Conservation (phyloP, 1,140 invertebrate genomes). For the Psilanteris sp. region DNA sequence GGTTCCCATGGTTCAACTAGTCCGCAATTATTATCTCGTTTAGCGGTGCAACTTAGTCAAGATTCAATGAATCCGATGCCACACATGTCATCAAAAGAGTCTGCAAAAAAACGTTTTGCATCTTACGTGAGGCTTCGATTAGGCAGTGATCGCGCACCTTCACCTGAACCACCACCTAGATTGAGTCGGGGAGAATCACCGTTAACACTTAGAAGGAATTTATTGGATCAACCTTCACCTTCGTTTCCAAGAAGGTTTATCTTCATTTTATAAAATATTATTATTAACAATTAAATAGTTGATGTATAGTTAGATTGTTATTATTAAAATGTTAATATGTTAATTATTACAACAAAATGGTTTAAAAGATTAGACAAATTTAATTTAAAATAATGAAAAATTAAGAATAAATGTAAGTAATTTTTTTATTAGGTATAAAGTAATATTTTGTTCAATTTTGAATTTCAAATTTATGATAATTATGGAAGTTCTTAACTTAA, state of each 20-base stretch:
- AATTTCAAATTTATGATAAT: too few species aligned
- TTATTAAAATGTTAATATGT: too few species aligned
- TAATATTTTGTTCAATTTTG: too few species aligned
- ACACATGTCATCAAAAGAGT: constrained; percentile 71
- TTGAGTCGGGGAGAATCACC: constrained; percentile 84
- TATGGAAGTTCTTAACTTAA: too few species aligned
- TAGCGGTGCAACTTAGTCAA: constrained; percentile 74
- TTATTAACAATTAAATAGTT: too few species aligned
- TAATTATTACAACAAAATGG: too few species aligned
- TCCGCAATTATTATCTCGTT: constrained; percentile 76
- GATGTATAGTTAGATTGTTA: too few species aligned
- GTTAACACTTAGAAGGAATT: constrained; percentile 82
- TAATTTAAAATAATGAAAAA: too few species aligned
- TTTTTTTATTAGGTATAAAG: too few species aligned
- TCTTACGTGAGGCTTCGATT: constrained; percentile 86
- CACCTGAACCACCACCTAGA: constrained; percentile 85
- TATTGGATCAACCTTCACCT: constrained; percentile 80
- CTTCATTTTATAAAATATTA: not conserved
- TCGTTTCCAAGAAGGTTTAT: constrained; percentile 82
- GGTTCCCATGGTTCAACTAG: constrained; percentile 72
- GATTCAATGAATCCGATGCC: constrained; percentile 66
- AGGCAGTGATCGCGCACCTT: constrained; percentile 78
- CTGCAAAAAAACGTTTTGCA: constrained; percentile 84
- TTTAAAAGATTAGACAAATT: too few species aligned
- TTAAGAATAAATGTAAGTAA: too few species aligned